Conservation (phyloP, 37 sponge, comb jelly and placozoan genomes). For the Chondrosia reniformis region DNA sequence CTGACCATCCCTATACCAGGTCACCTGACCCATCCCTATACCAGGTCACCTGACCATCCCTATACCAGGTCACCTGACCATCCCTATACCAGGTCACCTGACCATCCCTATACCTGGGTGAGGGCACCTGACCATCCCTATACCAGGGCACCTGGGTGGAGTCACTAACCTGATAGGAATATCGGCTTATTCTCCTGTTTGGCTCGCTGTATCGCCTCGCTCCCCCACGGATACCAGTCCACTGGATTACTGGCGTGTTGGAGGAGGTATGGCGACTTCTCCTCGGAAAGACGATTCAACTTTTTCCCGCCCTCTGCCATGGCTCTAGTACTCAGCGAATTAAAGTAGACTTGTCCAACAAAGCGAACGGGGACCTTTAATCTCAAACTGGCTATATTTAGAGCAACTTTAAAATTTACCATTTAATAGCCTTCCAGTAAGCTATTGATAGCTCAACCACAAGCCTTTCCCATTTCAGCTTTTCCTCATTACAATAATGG, state of each 20-base stretch:
- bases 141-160: too few species aligned
- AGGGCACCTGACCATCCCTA: not conserved
- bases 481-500: too few species aligned
- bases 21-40: too few species aligned
- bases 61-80: not conserved
- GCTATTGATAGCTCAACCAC: too few species aligned
- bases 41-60: not conserved
- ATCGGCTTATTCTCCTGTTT: conserved; percentile 64
- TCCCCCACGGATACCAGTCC: conserved; percentile 81
- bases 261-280: conserved; percentile 73
- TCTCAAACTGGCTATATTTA: too few species aligned
- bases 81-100: not conserved
- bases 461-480: too few species aligned
- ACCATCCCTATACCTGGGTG: too few species aligned
- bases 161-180: conserved; percentile 45
- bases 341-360: too few species aligned
- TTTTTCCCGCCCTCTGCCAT: not conserved
- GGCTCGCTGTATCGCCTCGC: conserved; percentile 66
- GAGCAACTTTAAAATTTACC: too few species aligned
- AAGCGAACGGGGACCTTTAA: too few species aligned
- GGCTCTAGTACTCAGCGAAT: too few species aligned
- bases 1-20: not conserved
- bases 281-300: conserved; percentile 55
- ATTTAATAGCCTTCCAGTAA: too few species aligned
- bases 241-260: conserved; percentile 80